Base-by-base conservation (phyloP, 2,888 invertebrate species). In the Pemphredon lugubris region DNA sequence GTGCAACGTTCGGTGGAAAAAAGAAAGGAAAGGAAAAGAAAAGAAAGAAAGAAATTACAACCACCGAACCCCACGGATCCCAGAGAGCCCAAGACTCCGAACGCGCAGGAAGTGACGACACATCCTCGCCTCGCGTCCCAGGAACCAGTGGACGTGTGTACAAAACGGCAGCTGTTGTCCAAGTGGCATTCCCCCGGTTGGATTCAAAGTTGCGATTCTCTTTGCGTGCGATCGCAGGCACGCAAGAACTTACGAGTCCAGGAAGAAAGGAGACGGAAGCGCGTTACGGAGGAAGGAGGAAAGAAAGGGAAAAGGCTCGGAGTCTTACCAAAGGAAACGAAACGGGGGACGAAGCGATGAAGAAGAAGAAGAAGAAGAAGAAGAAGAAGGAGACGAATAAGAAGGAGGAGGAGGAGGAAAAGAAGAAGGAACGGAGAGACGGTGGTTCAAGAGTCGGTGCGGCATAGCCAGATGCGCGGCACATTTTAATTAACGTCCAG, bases 401-500 rank as follows among this genome's bases (percentile, higher is more conserved):
- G 37, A 32, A 20, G 37, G 37, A 42, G 23, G 23, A 16, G 32
- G 23, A 21, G 11, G 23, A 16, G 39, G n/a, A 30, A 54, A 32
- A 20, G 34, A 7, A 39, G 18, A 47, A 20, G 50, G 40, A 39
- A 51, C 39, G 48, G 42, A 42, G 54, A 53, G 57, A 61, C n/a
- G n/a, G n/a, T n/a, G n/a, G n/a, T n/a, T n/a, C n/a, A n/a, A n/a
- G n/a, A n/a, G 74, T 50, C 48, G 58, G 47, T 67, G 69, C 55
- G 64, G 73, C 50, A 66, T 69, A 75, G 75, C 84, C 88, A 88
- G 86, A 88, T 88, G 88, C 86, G 83, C 82, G 84, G 85, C 88
- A 88, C 87, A 86, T 88, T 88, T 88, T 87, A 88, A 88, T 88
- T 86, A 87, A 84, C 86, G 74, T 69, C 82, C 87, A 86, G 86